Evolutionary conservation across 2,797 vertebrate species (phyloP), one percentile per base, ranked within the genome.

Genomic region (Caiman crocodilus): DNA sequence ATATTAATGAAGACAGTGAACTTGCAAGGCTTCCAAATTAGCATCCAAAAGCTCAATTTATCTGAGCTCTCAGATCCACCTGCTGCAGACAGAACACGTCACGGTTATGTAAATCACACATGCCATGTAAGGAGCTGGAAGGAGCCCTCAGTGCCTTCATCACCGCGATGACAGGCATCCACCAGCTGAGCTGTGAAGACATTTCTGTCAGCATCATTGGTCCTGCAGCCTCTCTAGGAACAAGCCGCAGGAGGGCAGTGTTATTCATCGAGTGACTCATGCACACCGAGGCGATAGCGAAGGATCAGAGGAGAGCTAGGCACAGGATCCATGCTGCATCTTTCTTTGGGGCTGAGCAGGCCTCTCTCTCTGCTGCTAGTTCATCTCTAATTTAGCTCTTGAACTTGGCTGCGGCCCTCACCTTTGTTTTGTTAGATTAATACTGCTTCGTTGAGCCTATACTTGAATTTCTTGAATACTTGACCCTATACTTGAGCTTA

Each of bases 1-100:
- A 57, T 32, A 57, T 87, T 95, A 77, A 95, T 94, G 90, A 92
- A 21, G 90, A 92, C 9, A 85, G 60, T 87, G 91, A 96, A 94
- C 88, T 96, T 95, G 93, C 58, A 65, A 1, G 0, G 6, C 26
- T 85, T 74, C 79, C 86, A 88, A 94, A 91, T 93, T 83, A 81
- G 67, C 88, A 86, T 63, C 87, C 16, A 84, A 83, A 95, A 32
- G 74, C 30, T 63, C 23, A 2, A 50, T 82, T 93, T 80, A 32
- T 75, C 85, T 42, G 78, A 58, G 12, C 85, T 89, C 89, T 63
- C 65, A 63, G 50, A 64, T 86, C 84, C 75, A 76, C 18, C 0
- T 0, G 32, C 78, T 92, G 67, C 83, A 26, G 57, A n/a, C 32
- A 32, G 13, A 7, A 56, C 4, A 56, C 8, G 14, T 7, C 69